A percentile compares a stretch with the other conserved stretches of the same genome.
These are phyloP conservation scores for Aphrophora alni DNA, from an alignment of 2,888 invertebrate genomes.

Conservation along the genomic window DNA sequence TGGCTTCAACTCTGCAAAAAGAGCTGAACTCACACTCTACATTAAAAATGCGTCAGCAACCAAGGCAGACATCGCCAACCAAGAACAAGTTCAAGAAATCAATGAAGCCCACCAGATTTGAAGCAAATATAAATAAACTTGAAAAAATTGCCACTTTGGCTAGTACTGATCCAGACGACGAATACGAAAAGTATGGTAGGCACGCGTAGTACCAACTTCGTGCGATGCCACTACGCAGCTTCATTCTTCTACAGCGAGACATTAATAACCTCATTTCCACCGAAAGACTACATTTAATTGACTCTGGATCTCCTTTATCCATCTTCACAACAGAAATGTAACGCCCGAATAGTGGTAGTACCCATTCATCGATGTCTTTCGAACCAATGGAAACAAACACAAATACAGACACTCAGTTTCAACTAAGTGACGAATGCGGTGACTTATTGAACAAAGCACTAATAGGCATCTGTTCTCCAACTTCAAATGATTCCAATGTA, in stretches of 20 bases:
- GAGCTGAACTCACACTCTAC: neutral
- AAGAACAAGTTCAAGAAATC: conserved; percentile 1
- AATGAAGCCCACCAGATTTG: conserved; percentile 9
- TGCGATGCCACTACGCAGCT: conserved; percentile 9
- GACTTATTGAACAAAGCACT: neutral
- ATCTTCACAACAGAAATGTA: neutral
- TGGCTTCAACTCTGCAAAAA: neutral
- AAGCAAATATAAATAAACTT: conserved; percentile 13
- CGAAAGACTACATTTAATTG: conserved; percentile 3
- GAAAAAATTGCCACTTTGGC: neutral
- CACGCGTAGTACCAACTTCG: neutral
- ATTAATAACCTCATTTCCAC: conserved; percentile 11
- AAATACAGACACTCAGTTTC: conserved; percentile 3
- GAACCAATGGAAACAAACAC: conserved; percentile 10
- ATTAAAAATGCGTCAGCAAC: neutral
- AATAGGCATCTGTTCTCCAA: neutral
- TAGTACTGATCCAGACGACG: neutral
- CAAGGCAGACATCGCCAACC: neutral
- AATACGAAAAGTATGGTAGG: conserved; percentile 10
- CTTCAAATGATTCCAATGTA: neutral
- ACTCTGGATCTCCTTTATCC: neutral
- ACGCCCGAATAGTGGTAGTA: neutral
- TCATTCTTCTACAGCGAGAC: neutral
- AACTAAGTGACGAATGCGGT: neutral
- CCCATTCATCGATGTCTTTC: conserved; percentile 3